These are phyloP conservation scores for Sceloporus tristichus DNA, from an alignment of 2,113 vertebrate genomes.

Conservation along the genomic window DNA sequence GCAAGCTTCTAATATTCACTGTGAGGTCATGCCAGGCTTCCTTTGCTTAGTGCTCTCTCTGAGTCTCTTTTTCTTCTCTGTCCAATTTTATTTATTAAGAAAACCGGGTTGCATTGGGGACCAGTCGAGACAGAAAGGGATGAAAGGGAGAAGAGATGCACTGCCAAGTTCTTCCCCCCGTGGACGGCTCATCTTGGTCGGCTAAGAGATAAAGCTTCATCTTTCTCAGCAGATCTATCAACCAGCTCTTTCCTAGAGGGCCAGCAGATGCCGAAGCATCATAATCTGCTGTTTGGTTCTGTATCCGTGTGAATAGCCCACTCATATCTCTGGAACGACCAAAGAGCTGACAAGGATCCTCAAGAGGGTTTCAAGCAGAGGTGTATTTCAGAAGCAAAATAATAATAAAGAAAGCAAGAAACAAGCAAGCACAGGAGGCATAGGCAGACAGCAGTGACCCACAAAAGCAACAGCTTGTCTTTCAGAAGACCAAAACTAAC, in stretches of 20 bases:
- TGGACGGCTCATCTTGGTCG: neutral
- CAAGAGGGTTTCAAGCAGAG: constrained; percentile 26
- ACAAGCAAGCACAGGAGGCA: neutral
- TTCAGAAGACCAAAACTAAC: fast-evolving
- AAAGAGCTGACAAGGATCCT: constrained; percentile 43
- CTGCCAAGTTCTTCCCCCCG: constrained; percentile 46
- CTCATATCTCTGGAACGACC: constrained; percentile 39
- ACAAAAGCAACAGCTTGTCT: neutral
- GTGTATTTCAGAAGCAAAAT: constrained; percentile 4
- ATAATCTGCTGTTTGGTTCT: constrained; percentile 29
- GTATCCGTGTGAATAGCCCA: neutral
- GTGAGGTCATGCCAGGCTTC: neutral
- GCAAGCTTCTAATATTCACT: neutral
- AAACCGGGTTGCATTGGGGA: constrained; percentile 43
- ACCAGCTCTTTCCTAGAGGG: constrained; percentile 34
- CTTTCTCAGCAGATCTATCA: constrained; percentile 34
- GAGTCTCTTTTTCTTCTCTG: neutral
- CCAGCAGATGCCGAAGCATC: constrained; percentile 29
- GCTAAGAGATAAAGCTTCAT: constrained; percentile 13
- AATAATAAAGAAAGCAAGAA: neutral
- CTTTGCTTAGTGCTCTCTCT: neutral
- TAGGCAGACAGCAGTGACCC: neutral
- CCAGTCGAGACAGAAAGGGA: neutral
- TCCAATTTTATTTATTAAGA: constrained; percentile 20
- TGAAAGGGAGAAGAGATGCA: constrained; percentile 37